Evolutionary conservation across 2,113 vertebrate species (phyloP), one percentile per base, ranked within the genome.

Genomic region (Psephotus haematonotus): DNA sequence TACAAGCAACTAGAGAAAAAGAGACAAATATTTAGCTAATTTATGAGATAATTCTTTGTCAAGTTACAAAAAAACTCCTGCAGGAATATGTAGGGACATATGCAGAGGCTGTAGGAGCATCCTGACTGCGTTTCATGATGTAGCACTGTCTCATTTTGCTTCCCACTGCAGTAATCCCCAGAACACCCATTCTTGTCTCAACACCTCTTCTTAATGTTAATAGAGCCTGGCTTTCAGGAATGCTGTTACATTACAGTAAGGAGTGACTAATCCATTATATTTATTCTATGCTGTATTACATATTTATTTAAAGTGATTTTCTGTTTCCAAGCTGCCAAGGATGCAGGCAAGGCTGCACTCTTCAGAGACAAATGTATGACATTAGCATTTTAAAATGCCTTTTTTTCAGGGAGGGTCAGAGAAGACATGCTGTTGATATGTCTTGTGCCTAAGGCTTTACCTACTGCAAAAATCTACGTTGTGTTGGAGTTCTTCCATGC

Each of bases 241-340:
- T 62, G 49, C 31, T 13, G 4, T 78, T 94, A 88, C 31, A 33
- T n/a, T 92, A 76, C 12, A 3, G 75, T 65, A 77, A 95, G 55
- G 59, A 93, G 72, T 86, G 85, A 90, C 75, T 77, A 93, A 90
- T 78, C 77, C 31, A 83, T 91, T 68, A 25, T 91, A 91, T 92
- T 95, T 95, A 63, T 82, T 92, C 64, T 76, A 15, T 20, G 7
- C 19, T 67, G 75, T 81, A 55, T 74, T 70, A 89, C 49, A 39
- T 84, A 88, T 71, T 92, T 96, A 88, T 93, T 96, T 88, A 64
- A 91, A 94, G 49, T 35, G 39, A 52, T 86, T 96, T 95, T 91
- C 63, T 71, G 25, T 74, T 85, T 82, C 62, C 49, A 55, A 31
- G 50, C 60, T 92, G 57, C 62, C 70, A 91, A 74, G 52, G 47